Conservation (phyloP, 2,888 invertebrate species). For the Drosophila borborema region DNA sequence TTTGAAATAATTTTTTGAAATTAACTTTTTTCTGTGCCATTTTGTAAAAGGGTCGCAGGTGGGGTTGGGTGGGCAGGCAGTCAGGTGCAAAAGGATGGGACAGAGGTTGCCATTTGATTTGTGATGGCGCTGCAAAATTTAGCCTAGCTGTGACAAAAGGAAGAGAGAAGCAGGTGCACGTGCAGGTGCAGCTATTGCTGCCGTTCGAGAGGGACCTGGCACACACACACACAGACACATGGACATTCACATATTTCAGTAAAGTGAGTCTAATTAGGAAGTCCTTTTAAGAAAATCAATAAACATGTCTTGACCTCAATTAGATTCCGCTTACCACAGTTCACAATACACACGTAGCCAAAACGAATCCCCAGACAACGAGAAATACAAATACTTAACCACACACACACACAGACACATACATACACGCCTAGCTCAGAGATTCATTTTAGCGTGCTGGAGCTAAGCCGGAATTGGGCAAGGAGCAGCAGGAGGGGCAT, state of each 20-base stretch:
- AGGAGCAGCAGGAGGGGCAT: neutral
- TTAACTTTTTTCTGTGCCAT: constrained; percentile 65
- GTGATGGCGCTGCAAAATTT: constrained; percentile 62
- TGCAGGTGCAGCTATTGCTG: constrained; percentile 7
- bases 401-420: constrained; percentile 47
- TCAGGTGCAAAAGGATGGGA: neutral
- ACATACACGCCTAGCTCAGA: constrained; percentile 21
- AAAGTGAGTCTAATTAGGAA: constrained; percentile 81
- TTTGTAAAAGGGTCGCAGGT: constrained; percentile 17
- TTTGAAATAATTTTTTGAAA: constrained; percentile 77
- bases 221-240: constrained; percentile 1
- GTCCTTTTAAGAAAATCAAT: constrained; percentile 82
- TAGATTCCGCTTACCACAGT: constrained; percentile 80
- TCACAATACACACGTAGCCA: constrained; percentile 68
- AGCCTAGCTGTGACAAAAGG: constrained; percentile 41
- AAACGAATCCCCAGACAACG: constrained; percentile 74
- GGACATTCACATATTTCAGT: constrained; percentile 39
- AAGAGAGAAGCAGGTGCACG: constrained; percentile 12
- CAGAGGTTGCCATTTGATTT: constrained; percentile 55
- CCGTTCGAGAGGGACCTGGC: constrained; percentile 11
- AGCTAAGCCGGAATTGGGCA: neutral
- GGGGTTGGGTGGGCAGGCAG: neutral
- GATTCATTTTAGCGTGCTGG: constrained; percentile 49
- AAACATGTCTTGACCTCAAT: constrained; percentile 83
- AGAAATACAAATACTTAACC: constrained; percentile 41